phyloP scores from a whole-genome alignment of 2,113 vertebrate species.

The Chelonoidis abingdonii region DNA sequence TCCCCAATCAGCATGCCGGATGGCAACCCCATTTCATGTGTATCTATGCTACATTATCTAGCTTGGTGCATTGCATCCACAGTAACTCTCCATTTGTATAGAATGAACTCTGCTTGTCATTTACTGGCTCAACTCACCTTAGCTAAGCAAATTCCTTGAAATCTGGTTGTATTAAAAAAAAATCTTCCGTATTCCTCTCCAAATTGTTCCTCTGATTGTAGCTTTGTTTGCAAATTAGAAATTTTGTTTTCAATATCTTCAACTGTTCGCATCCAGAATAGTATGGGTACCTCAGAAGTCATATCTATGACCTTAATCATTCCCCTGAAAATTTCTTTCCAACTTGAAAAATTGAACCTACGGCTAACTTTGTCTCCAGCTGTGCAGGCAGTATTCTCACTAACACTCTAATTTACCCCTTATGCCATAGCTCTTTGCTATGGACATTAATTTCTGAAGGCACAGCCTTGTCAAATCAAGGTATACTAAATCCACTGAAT shows the following conservation, averaged over 20 bases:
- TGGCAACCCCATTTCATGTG: neutral
- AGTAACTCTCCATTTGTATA: neutral
- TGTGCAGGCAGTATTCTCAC: constrained; percentile 23
- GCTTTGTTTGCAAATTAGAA: neutral
- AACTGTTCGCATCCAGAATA: neutral
- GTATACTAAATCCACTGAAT: constrained; percentile 35
- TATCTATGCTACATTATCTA: neutral
- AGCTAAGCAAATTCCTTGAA: neutral
- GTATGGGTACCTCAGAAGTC: neutral
- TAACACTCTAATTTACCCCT: neutral
- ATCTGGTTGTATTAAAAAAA: neutral
- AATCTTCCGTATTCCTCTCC: neutral
- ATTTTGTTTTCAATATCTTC: neutral
- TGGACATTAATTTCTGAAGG: constrained; percentile 13
- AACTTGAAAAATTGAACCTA: neutral
- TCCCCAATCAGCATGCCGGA: neutral
- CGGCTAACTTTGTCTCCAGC: neutral
- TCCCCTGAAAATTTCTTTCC: neutral
- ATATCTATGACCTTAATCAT: neutral
- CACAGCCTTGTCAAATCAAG: constrained; percentile 23
- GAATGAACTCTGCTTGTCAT: neutral
- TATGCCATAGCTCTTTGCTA: neutral
- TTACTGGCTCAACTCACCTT: neutral
- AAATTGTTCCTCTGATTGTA: neutral
- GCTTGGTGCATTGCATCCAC: neutral